Evolutionary conservation across 2,888 invertebrate genomes (phyloP), one percentile per base, ranked within the genome.

Genomic region (Nephrotoma appendiculata): DNA sequence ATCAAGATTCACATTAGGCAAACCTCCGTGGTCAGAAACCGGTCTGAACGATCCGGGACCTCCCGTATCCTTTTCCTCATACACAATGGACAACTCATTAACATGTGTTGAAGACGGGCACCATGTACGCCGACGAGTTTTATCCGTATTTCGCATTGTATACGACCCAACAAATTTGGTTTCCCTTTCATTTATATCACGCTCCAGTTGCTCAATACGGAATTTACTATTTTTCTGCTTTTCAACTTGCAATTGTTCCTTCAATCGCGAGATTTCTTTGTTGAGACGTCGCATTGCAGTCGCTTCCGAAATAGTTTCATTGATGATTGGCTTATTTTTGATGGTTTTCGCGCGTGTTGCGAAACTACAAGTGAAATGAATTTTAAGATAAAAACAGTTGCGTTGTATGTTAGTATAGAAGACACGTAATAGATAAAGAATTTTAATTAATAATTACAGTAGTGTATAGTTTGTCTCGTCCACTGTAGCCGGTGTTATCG

Each of bases 321-420:
- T 98, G 0, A 96, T 93, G 87, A 94, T 93, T 0, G 98, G 97
- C 88, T 95, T 95, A 89, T 96, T 96, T 90, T 95, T 95, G 57
- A 98, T 94, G 0, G 93, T 93, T 90, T 97, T 97, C 0, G 98
- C 98, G 89, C 96, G 92, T 87, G 94, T 94, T 0, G 97, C 97
- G 91, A 98, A 98, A 90, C 96, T 95, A 89, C 86, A 90, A 89
- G 88, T 42, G 12, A 84, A 83, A 83, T 42, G 9, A 83, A 84
- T 7, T 42, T 42, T 84, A 12, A 71, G 71, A 71, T 71, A 71
- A 71, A 71, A 71, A 71, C 31, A 71, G 71, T 31, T 71, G 52
- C 31, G 31, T 31, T 31, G 31, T 31, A 31, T 85, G 87, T 86
- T 7, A 5, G 87, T 71, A 88, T 52, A n/a, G 44, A 87, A 83